Evolutionary conservation across 2,888 invertebrate genomes (phyloP).

Genomic region (Tubulanus polymorphus): DNA sequence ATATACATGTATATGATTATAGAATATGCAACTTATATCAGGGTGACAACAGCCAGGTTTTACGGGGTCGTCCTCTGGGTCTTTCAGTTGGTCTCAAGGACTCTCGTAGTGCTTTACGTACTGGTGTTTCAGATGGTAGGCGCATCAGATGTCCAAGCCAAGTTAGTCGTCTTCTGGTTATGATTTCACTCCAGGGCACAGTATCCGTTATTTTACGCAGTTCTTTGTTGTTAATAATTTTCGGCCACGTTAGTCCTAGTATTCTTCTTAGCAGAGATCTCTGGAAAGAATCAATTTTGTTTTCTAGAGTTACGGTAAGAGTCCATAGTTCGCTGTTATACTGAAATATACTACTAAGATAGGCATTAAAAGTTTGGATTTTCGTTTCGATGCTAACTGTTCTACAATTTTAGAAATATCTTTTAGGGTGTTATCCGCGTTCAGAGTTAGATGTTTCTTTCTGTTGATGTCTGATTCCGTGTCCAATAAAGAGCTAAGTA

Average conservation of each 20-base stretch:
- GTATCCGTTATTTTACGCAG: background rate
- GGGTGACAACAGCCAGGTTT: background rate
- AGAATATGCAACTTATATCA: no score
- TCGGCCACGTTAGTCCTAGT: background rate
- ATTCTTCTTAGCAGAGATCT: background rate
- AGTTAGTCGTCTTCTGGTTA: background rate
- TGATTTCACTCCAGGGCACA: background rate
- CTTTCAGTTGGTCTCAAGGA: background rate
- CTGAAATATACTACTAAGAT: slow-evolving; percentile 1
- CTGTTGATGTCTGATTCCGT: slow-evolving; percentile 1
- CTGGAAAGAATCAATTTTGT: slow-evolving; percentile 4
- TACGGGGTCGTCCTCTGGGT: background rate
- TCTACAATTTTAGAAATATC: background rate
- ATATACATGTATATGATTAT: no score
- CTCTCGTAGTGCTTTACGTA: background rate
- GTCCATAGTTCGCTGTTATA: slow-evolving; percentile 8
- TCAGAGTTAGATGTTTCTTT: background rate
- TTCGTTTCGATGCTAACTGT: background rate
- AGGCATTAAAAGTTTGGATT: background rate
- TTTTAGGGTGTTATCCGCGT: background rate
- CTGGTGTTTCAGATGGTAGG: background rate
- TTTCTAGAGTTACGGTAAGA: background rate
- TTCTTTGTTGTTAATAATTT: background rate
- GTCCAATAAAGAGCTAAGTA: slow-evolving; percentile 2
- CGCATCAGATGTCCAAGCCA: background rate